A percentile compares a stretch with the other conserved stretches of the same genome.
phyloP scores from a whole-genome alignment of 2,113 vertebrate genomes.

The Asarcornis scutulata region DNA sequence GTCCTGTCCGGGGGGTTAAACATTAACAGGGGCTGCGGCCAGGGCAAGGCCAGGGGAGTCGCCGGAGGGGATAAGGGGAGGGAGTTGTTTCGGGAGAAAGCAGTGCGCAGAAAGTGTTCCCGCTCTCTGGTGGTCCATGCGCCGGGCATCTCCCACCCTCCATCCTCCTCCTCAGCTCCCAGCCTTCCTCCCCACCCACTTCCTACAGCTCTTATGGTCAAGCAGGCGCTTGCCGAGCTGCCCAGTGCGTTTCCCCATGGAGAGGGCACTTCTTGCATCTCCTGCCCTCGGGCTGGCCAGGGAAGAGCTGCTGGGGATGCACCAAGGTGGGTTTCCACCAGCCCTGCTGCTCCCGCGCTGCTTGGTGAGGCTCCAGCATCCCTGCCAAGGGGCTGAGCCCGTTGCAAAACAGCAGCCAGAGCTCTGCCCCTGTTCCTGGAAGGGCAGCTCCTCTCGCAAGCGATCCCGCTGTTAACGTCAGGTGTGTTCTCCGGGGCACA shows the following conservation, averaged over 20 bases:
- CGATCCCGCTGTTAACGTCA: rapidly evolving
- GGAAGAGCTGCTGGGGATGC: neutral
- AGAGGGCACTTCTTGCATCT: rapidly evolving
- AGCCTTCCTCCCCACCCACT: neutral
- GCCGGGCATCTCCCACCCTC: neutral
- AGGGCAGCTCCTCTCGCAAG: neutral
- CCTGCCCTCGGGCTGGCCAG: neutral
- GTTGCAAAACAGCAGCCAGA: neutral
- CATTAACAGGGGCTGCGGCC: neutral
- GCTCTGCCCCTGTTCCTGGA: neutral
- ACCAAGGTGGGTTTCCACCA: neutral
- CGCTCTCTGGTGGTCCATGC: neutral
- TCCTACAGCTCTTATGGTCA: neutral
- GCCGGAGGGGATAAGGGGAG: neutral
- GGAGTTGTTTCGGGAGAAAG: neutral
- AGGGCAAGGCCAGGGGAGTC: neutral
- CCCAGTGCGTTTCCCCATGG: rapidly evolving
- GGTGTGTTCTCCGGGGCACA: neutral
- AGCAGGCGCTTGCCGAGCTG: neutral
- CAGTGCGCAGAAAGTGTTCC: neutral
- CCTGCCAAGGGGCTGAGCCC: neutral
- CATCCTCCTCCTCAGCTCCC: neutral
- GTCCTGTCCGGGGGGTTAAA: neutral
- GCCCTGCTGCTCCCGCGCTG: neutral
- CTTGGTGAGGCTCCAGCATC: neutral